These are phyloP conservation scores for Teleogryllus oceanicus DNA, from an alignment of 2,888 invertebrate genomes.

Conservation along the genomic window DNA sequence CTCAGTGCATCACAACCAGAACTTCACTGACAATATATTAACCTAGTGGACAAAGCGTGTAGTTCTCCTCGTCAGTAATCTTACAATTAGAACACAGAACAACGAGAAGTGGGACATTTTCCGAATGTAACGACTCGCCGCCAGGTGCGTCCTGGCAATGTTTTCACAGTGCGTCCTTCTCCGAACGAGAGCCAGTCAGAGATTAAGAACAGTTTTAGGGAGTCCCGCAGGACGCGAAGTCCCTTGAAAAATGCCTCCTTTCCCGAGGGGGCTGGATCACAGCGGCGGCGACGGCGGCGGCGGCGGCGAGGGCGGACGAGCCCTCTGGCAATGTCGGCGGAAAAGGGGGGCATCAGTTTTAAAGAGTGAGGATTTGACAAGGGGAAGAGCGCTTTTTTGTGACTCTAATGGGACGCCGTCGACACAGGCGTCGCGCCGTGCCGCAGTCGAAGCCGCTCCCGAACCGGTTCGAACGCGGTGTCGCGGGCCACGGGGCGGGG, in stretches of 20 bases:
- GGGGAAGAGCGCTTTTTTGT: not conserved
- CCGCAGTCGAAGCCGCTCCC: not conserved
- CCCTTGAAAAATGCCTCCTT: not conserved
- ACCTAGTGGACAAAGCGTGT: no score
- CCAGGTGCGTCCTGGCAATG: not conserved
- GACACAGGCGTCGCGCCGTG: not conserved
- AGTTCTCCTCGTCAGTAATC: no score
- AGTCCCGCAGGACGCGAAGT: not conserved
- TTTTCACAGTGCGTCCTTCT: not conserved
- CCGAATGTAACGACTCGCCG: not conserved
- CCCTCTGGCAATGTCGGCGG: not conserved
- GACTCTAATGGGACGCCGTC: conserved; percentile 18
- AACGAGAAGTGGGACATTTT: not conserved
- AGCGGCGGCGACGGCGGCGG: not conserved
- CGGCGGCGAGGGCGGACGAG: not conserved
- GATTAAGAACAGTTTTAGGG: not conserved
- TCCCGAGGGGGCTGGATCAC: not conserved
- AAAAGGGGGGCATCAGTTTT: not conserved
- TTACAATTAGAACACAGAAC: not conserved
- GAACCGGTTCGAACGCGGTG: not conserved
- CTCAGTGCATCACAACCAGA: no score
- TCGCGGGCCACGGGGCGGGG: not conserved
- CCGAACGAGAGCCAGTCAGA: not conserved
- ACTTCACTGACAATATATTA: no score
- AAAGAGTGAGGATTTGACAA: conserved; percentile 18